Base-by-base conservation (phyloP, 2,797 vertebrate species). In the Eulemur albifrons region DNA sequence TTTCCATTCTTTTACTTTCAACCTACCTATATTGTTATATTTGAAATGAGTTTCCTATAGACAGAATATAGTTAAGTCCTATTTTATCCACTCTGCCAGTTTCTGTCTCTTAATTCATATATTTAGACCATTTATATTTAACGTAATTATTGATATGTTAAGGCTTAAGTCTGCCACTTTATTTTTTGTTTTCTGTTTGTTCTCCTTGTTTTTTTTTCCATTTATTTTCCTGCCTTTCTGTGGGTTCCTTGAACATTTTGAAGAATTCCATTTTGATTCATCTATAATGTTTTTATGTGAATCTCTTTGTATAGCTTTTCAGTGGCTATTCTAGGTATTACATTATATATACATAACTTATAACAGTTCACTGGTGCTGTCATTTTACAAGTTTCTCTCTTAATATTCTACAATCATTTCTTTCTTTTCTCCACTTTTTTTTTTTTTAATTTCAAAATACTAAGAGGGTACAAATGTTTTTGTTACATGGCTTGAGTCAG, bases 1-100 rank as follows among this genome's bases (percentile, higher is more conserved):
- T 90, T 92, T 80, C 72, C 79, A 52, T 79, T 96, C 38, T 86
- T 90, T 90, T 65, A 73, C 27, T 87, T 92, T 90, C 21, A 32
- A 4, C 32, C 43, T 25, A 69, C 92, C 65, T 67, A 32, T 87
- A 17, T 65, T 48, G 6, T 93, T 77, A 77, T 81, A 63, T 54
- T 94, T 90, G 69, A 90, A 96, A 52, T 89, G 27, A 76, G 25
- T 92, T 79, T 95, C n/a, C 77, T 76, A 73, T 5, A 61, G 14
- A 38, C 30, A 48, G 5, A 32, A 32, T 75, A 32, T 43, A 11
- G 7, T 81, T 90, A 67, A 54, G 27, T 88, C 11, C 13, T 86
- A 35, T 86, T 23, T 57, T 45, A 20, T 87, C 21, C 25, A 30
- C 40, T 92, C 81, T 93, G 11, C 54, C 30, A 50, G 4, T 32